phyloP scores from a whole-genome alignment of 2,113 vertebrate genomes.

The Alligator mississippiensis region DNA sequence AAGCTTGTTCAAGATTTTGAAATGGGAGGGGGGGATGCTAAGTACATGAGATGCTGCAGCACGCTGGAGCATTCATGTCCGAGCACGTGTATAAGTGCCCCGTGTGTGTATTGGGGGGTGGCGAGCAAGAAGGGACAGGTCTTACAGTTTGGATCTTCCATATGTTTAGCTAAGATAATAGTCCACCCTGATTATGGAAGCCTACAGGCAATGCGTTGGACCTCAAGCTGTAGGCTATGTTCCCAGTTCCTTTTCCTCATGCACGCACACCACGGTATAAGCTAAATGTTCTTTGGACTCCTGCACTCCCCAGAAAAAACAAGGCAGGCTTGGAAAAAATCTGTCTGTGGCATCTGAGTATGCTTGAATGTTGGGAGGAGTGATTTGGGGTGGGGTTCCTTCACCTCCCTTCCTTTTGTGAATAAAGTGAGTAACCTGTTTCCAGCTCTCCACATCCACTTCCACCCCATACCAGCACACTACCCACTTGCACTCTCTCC shows the following conservation, averaged over 20 bases:
- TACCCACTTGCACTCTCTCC: background rate
- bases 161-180: fast-evolving
- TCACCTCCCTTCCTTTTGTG: background rate
- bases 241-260: background rate
- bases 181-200: background rate
- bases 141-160: background rate
- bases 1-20: no score
- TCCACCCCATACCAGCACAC: background rate
- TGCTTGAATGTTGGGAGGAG: fast-evolving
- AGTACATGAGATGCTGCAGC: no score
- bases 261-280: fast-evolving
- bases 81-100: no score
- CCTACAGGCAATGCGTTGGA: fast-evolving
- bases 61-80: no score
- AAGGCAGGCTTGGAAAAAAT: background rate
- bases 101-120: no score
- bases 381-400: background rate
- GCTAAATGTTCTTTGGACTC: fast-evolving
- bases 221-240: background rate
- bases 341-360: background rate
- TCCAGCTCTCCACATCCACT: background rate
- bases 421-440: background rate
- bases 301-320: background rate
- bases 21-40: no score
- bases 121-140: no score